Conservation (phyloP, 1,140 invertebrate genomes). For the Zaprionus ornatus region DNA sequence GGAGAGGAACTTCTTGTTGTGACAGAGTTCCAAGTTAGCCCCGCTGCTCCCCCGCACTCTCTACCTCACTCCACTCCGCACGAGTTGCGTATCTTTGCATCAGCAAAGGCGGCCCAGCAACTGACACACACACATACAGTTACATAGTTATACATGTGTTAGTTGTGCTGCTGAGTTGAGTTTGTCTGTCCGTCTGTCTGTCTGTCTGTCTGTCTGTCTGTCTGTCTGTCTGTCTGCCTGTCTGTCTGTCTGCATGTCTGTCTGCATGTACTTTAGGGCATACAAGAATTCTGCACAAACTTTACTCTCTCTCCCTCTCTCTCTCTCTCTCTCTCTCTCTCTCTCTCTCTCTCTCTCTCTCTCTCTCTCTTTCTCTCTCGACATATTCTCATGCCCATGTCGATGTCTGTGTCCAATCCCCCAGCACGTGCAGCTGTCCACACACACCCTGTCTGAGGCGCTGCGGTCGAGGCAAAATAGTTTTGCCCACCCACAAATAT, state of each 20-base stretch:
- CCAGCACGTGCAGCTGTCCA: constrained; percentile 54
- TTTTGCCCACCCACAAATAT: constrained; percentile 18
- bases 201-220: background rate
- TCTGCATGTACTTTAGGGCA: background rate
- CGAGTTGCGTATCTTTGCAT: constrained; percentile 41
- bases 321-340: too few species aligned
- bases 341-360: too few species aligned
- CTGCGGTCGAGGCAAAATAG: constrained; percentile 59
- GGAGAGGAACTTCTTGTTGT: constrained; percentile 21
- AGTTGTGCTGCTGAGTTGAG: too few species aligned
- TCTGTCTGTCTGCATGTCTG: background rate
- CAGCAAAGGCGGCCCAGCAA: constrained; percentile 31
- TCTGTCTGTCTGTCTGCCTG: background rate
- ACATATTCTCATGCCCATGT: constrained; percentile 11
- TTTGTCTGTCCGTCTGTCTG: background rate
- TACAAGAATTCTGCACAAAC: constrained; percentile 41
- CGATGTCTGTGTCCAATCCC: constrained; percentile 37
- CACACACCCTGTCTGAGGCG: constrained; percentile 9
- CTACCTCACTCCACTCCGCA: background rate
- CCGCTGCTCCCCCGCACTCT: too few species aligned
- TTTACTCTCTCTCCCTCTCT: constrained; percentile 12
- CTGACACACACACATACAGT: constrained; percentile 7
- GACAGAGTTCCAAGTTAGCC: constrained; percentile 1
- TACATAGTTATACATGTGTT: constrained; percentile 22
- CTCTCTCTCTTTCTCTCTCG: too few species aligned